A percentile compares a stretch with the other conserved stretches of the same genome.
Conservation (phyloP, 1,140 invertebrate species). For the Drosophila lacteicornis region DNA sequence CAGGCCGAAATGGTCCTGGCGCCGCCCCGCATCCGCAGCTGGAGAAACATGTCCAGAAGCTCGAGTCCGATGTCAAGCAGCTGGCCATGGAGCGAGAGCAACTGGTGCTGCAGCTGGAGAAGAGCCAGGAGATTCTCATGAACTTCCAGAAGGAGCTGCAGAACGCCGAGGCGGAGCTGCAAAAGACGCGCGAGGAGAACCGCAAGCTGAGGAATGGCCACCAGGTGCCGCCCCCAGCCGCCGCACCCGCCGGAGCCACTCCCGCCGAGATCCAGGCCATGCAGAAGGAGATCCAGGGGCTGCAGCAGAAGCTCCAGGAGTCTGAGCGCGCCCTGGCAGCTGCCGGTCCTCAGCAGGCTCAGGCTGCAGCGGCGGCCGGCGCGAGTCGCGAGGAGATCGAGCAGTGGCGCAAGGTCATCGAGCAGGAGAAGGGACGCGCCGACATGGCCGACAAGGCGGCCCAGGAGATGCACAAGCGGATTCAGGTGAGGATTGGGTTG, state of each 20-base stretch:
- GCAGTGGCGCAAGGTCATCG: conserved; percentile 91
- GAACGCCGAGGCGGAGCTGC: conserved; percentile 91
- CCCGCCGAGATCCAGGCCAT: conserved; percentile 86
- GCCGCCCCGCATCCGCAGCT: conserved; percentile 89
- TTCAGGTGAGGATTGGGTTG: conserved; percentile 86
- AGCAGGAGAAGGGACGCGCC: conserved; percentile 90
- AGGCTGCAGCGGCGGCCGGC: conserved; percentile 85
- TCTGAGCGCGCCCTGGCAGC: conserved; percentile 85
- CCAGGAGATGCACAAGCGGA: conserved; percentile 90
- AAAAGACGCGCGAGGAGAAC: conserved; percentile 93
- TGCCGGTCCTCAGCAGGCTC: conserved; percentile 84
- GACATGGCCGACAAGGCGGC: conserved; percentile 89
- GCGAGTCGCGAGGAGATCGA: conserved; percentile 88
- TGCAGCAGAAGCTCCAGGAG: conserved; percentile 88
- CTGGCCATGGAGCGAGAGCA: conserved; percentile 94
- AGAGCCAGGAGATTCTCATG: conserved; percentile 96
- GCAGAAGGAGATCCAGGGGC: conserved; percentile 82
- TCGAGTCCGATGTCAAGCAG: conserved; percentile 94
- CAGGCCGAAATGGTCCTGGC: conserved; percentile 89
- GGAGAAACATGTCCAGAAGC: conserved; percentile 92
- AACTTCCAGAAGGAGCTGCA: conserved; percentile 96
- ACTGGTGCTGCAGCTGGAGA: conserved; percentile 94
- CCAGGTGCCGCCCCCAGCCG: conserved; percentile 84
- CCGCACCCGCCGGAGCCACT: conserved; percentile 24
- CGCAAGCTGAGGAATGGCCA: conserved; percentile 86